Percentiles rank a stretch among this genome's conserved stretches.
Evolutionary conservation across 2,797 vertebrate genomes (phyloP).

Genomic region (Taeniopygia guttata): DNA sequence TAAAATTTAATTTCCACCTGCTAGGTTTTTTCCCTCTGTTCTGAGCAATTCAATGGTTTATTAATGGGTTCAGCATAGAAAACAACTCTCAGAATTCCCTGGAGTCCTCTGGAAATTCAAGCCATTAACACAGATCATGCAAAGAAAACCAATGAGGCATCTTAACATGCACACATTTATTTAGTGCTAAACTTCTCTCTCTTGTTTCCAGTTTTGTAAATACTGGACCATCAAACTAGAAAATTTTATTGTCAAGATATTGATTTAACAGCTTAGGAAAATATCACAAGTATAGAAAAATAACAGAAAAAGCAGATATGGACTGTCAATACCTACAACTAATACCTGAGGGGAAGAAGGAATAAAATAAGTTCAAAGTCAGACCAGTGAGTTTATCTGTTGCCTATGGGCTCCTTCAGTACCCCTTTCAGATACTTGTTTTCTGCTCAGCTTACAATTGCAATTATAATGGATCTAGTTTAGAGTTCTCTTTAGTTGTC

Average conservation of each 20-base stretch:
- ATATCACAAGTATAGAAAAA: background rate
- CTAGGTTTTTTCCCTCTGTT: background rate
- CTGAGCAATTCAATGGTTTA: background rate
- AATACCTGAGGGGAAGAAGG: background rate
- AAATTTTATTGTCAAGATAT: background rate
- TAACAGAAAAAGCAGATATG: background rate
- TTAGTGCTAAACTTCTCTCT: background rate
- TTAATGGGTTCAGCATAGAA: background rate
- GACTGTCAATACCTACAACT: background rate
- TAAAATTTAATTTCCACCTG: background rate
- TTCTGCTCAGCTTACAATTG: background rate
- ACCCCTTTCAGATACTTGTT: background rate
- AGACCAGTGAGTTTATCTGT: background rate
- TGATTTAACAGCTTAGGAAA: background rate
- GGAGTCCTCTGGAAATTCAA: background rate
- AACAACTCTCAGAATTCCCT: constrained; percentile 16
- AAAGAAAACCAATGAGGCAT: background rate
- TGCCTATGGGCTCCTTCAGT: background rate
- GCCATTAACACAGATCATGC: background rate
- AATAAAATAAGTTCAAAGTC: background rate
- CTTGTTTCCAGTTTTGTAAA: background rate
- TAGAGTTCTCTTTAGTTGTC: background rate
- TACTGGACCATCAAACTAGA: background rate
- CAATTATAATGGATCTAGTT: background rate
- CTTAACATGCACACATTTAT: background rate